These are phyloP conservation scores for Tragulus kanchil DNA, from an alignment of 2,113 vertebrate species.

Conservation along the genomic window DNA sequence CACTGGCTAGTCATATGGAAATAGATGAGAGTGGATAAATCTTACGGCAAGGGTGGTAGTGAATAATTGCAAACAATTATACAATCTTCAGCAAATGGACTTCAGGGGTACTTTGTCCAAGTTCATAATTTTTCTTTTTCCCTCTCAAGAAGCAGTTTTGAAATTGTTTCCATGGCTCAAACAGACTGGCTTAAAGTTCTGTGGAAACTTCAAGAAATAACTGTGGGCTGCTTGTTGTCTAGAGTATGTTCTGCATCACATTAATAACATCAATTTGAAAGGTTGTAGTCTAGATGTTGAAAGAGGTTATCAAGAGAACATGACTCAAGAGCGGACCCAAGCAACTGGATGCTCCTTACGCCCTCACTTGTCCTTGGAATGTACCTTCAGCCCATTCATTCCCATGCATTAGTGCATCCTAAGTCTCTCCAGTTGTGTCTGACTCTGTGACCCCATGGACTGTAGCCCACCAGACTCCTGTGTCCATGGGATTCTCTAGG, in stretches of 20 bases:
- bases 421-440: too few species aligned
- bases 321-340: background rate
- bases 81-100: background rate
- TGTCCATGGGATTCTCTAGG: too few species aligned
- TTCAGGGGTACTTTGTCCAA: background rate
- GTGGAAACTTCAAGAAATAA: background rate
- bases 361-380: background rate
- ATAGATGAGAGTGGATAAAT: too few species aligned
- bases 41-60: too few species aligned
- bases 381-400: background rate
- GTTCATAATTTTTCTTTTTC: background rate
- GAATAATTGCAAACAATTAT: too few species aligned
- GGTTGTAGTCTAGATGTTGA: background rate
- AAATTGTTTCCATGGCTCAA: background rate
- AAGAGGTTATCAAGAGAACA: background rate
- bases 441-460: too few species aligned
- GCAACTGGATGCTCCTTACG: background rate
- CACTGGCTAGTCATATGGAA: too few species aligned
- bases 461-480: too few species aligned
- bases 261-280: constrained; percentile 10
- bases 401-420: too few species aligned
- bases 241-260: background rate
- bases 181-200: background rate
- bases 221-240: background rate
- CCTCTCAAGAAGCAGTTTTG: background rate